Evolutionary conservation across 1,140 invertebrate species (phyloP).

Genomic region (Macrocentrus cingulum): DNA sequence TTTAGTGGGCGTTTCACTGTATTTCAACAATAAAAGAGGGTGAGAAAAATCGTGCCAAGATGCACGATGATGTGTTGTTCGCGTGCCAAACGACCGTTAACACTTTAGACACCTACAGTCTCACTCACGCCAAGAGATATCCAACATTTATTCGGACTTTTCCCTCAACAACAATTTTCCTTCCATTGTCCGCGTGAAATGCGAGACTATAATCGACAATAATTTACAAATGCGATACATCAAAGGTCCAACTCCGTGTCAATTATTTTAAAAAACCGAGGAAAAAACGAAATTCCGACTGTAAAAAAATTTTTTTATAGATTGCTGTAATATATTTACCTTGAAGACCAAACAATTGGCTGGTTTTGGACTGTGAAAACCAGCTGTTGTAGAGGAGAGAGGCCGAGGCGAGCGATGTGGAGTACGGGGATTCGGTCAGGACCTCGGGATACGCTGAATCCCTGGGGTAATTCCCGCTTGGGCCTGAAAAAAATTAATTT

Average conservation of each 20-base stretch:
- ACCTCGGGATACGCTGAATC: background rate
- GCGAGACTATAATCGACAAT: conserved; percentile 32
- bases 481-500: too few relatives aligned
- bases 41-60: conserved; percentile 10
- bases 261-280: background rate
- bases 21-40: background rate
- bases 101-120: conserved; percentile 29
- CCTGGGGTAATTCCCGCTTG: background rate
- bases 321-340: too few relatives aligned
- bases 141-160: conserved; percentile 43
- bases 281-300: background rate
- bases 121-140: conserved; percentile 37
- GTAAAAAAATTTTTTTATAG: too few relatives aligned
- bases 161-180: conserved; percentile 26
- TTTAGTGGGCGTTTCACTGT: background rate
- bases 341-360: conserved; percentile 57
- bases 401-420: conserved; percentile 52
- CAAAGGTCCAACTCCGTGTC: background rate
- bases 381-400: conserved; percentile 56
- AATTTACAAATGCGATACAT: conserved; percentile 19
- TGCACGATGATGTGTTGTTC: conserved; percentile 38
- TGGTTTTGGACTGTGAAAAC: conserved; percentile 55
- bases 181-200: conserved; percentile 41
- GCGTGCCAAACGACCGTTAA: conserved; percentile 44
- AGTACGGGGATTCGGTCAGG: conserved; percentile 36